Evolutionary conservation across 2,888 invertebrate species (phyloP).

Genomic region (Sarcophaga rosellei): DNA sequence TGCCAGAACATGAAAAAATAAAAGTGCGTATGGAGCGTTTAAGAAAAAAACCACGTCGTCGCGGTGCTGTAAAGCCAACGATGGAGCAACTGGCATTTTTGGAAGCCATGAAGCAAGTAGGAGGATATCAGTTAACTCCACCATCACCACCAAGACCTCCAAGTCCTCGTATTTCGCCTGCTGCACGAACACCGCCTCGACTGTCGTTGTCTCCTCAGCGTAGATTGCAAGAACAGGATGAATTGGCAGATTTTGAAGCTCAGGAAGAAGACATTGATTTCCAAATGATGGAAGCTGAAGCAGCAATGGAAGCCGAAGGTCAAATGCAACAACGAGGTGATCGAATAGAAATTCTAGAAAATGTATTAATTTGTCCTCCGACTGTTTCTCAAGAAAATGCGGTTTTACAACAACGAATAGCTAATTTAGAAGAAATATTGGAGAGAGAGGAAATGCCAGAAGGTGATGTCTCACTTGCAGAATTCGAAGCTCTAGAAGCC

Average conservation of each 20-base stretch:
- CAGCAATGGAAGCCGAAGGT: not conserved
- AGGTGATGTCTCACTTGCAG: constrained; percentile 27
- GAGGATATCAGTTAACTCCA: not conserved
- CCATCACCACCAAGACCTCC: not conserved
- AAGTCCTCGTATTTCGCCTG: not conserved
- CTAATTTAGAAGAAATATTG: constrained; percentile 21
- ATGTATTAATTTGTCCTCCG: not conserved
- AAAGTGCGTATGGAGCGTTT: constrained; percentile 53
- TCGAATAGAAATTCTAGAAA: too few species aligned
- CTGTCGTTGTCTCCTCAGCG: not conserved
- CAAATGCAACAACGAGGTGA: too few species aligned
- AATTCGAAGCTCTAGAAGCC: constrained; percentile 52
- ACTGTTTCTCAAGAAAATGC: not conserved
- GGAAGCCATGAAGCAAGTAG: constrained; percentile 39
- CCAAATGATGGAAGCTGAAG: not conserved
- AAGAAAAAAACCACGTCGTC: constrained; percentile 8
- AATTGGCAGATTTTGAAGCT: constrained; percentile 29
- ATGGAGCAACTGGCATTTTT: constrained; percentile 56
- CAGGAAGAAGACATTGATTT: not conserved
- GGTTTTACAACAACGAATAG: constrained; percentile 10
- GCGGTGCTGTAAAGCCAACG: constrained; percentile 21
- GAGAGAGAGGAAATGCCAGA: not conserved
- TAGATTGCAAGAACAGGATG: not conserved
- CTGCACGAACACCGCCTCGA: not conserved
- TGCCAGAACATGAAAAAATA: constrained; percentile 53